Evolutionary conservation across 2,113 vertebrate genomes (phyloP), one percentile per base, ranked within the genome.

Genomic region (Balaeniceps rex): DNA sequence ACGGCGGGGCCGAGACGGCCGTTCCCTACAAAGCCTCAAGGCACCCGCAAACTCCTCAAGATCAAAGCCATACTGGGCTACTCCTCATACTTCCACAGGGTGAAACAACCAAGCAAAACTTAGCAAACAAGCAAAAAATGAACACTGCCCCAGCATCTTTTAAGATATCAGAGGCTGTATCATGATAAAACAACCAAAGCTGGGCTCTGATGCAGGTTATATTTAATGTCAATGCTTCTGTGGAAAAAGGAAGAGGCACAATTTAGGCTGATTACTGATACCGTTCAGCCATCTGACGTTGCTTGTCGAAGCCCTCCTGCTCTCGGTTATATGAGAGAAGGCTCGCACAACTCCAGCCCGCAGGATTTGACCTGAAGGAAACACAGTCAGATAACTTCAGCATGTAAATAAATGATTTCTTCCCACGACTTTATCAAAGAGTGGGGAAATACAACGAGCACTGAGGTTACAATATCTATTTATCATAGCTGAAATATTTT

Each of bases 271-370:
- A 28, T 19, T 19, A 52, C 19, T 33, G 47, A 34, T 17, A 25
- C 9, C 21, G 46, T 18, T 17, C 71, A 64, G 69, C 38, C 68
- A 13, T 8, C 14, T 34, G 36, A 52, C 63, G 36, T 4, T 9
- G 29, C 49, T 42, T 10, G 9, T 18, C 4, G 3, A 57, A 74
- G 42, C 33, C 51, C 78, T 79, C 47, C 28, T 38, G 24, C 66
- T 51, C 72, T 31, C 40, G 6, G 25, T 26, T 46, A 6, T 2
- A 4, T 4, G 24, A 40, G 15, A 44, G 51, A 16, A 26, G 68
- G 70, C 34, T 51, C 1, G 0, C 26, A 26, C 11, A n/a, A 38
- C 8, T 9, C 66, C 11, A 19, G 15, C 29, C 33, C 25, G 4
- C 28, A 42, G 68, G 38, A 70, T 66, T 61, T 40, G n/a, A 52